Percentiles rank a stretch among this genome's conserved stretches.
These are phyloP conservation scores for Plebejus melissa DNA, from an alignment of 2,888 invertebrate genomes.

Conservation along the genomic window DNA sequence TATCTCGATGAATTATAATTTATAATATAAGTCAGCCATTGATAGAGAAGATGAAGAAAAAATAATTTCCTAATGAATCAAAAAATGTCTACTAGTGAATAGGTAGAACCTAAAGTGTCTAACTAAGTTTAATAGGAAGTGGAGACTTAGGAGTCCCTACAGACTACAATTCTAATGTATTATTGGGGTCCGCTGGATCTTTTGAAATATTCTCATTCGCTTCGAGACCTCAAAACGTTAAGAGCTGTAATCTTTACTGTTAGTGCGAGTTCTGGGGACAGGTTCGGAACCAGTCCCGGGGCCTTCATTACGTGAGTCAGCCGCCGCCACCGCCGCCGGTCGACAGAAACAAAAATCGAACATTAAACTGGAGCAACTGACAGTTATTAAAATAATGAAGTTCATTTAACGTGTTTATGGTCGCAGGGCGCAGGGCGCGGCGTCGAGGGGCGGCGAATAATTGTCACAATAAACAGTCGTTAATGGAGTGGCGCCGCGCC, in stretches of 20 bases:
- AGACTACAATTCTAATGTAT: background rate
- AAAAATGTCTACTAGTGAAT: background rate
- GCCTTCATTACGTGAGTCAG: slow-evolving; percentile 16
- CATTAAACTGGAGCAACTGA: slow-evolving; percentile 17
- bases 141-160: background rate
- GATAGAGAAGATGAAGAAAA: background rate
- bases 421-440: slow-evolving; percentile 30
- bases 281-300: slow-evolving; percentile 7
- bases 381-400: slow-evolving; percentile 9
- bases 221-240: background rate
- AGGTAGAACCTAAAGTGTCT: background rate
- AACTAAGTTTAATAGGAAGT: no score
- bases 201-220: background rate
- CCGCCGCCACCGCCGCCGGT: background rate
- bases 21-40: background rate
- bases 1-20: background rate
- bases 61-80: background rate
- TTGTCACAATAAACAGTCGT: slow-evolving; percentile 71
- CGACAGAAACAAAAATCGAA: slow-evolving; percentile 12
- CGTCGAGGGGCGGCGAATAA: slow-evolving; percentile 48
- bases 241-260: slow-evolving; percentile 13
- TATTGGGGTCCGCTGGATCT: background rate
- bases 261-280: background rate
- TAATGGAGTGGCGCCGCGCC: slow-evolving; percentile 67
- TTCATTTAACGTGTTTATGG: slow-evolving; percentile 1